These are phyloP conservation scores for Rhincodon typus DNA, from an alignment of 2,797 vertebrate genomes.

Conservation along the genomic window DNA sequence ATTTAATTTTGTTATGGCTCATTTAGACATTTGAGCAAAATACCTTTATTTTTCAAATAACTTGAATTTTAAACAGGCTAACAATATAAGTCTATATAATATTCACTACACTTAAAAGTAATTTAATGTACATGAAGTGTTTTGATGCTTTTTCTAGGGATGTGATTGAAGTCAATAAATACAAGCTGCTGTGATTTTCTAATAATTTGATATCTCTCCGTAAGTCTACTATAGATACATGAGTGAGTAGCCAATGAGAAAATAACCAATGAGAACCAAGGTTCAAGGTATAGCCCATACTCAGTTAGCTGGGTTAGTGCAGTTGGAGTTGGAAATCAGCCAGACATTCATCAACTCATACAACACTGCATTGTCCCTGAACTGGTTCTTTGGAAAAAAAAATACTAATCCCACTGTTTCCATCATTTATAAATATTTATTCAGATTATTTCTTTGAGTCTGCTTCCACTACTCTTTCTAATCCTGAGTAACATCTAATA, in stretches of 20 bases:
- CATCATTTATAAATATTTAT: neutral
- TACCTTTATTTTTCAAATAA: neutral
- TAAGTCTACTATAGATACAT: neutral
- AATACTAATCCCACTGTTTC: neutral
- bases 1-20: neutral
- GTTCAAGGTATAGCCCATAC: neutral
- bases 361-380: neutral
- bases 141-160: neutral
- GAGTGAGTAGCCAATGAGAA: neutral
- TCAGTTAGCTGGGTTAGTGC: neutral
- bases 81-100: neutral
- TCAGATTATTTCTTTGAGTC: neutral
- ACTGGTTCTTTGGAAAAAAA: too few species aligned
- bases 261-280: neutral
- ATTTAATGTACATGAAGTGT: neutral
- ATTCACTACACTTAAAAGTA: neutral
- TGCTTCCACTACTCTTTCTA: neutral
- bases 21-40: neutral
- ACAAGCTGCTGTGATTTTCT: neutral
- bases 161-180: neutral
- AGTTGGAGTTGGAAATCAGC: neutral
- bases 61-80: neutral
- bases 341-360: neutral
- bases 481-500: too few species aligned
- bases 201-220: neutral